phyloP scores from a whole-genome alignment of 1,140 invertebrate genomes.

The Leptopilina clavipes region DNA sequence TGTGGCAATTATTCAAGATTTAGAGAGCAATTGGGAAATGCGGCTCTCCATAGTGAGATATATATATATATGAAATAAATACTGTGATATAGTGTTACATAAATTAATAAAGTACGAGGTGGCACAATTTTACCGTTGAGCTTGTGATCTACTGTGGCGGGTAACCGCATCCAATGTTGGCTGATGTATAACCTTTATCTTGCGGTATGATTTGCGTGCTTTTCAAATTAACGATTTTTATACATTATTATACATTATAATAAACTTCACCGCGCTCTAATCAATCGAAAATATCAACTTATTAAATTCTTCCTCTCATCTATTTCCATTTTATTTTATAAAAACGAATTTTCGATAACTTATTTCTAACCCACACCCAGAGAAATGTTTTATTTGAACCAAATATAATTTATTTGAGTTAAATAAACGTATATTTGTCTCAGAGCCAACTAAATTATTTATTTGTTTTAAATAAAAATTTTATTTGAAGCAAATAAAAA shows the following conservation, averaged over 20 bases:
- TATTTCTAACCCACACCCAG: too few species aligned
- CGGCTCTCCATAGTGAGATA: not conserved
- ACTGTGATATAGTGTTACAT: conserved; percentile 13
- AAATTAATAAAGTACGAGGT: conserved; percentile 23
- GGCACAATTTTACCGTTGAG: conserved; percentile 9
- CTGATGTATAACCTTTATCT: conserved; percentile 9
- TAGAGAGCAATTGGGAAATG: not conserved
- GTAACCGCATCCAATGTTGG: not conserved
- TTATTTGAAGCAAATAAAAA: too few species aligned
- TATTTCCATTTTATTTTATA: not conserved
- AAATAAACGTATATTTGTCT: too few species aligned
- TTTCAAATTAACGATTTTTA: conserved; percentile 1
- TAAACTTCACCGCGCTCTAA: conserved; percentile 6
- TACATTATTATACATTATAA: too few species aligned
- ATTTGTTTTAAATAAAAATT: too few species aligned
- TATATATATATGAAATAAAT: conserved; percentile 24
- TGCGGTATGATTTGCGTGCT: conserved; percentile 5
- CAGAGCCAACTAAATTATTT: too few species aligned
- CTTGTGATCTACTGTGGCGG: conserved; percentile 20
- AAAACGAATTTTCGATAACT: too few species aligned
- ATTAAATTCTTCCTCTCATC: not conserved
- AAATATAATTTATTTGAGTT: too few species aligned
- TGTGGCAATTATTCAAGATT: not conserved
- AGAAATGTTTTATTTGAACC: too few species aligned
- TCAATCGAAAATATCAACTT: not conserved